Base-by-base conservation (phyloP, 2,113 vertebrate species). In the Cromileptes altivelis region DNA sequence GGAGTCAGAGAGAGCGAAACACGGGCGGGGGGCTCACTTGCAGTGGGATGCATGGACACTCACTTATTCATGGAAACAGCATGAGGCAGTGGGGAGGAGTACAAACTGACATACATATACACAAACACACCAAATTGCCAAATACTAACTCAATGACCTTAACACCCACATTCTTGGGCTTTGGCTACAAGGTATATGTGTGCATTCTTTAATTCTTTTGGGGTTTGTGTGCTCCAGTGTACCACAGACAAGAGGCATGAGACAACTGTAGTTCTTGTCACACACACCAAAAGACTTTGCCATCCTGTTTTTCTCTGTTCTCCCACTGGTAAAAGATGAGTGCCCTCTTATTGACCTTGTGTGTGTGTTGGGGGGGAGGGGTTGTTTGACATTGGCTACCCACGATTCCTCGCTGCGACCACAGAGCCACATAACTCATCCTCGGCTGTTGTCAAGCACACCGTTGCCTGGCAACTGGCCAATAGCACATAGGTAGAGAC, bases 381-480 rank as follows among this genome's bases (percentile, higher is more conserved):
- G 60, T 40, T 64, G 72, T 60, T 78, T 76, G 84, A 75, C 81
- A 72, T 50, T 52, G 57, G 72, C 83, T 71, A 63, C 61, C 65
- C 14, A 53, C 18, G 23, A 72, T 76, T 23, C 76, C 61, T 67
- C 8, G 70, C 67, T 56, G 78, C 23, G 50, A 81, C 80, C 27
- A 74, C 49, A 85, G 76, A 82, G 70, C 76, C 77, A 42, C 65
- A 63, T 88, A 81, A 74, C 30, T 88, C 75, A 80, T 81, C 85
- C 85, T 47, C 13, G 12, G 45, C 81, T 74, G 81, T 85, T 84
- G 85, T 90, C 87, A 90, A 88, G 89, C 85, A 71, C 81, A 81
- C 80, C 8, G 92, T 95, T 95, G 94, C 95, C 88, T 94, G 93
- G 95, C 92, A 95, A 95, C 95, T 89, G 86, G 90, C 90, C 93